Evolutionary conservation across 2,797 vertebrate species (phyloP).

Genomic region (Ctenopoma kingsleyae): DNA sequence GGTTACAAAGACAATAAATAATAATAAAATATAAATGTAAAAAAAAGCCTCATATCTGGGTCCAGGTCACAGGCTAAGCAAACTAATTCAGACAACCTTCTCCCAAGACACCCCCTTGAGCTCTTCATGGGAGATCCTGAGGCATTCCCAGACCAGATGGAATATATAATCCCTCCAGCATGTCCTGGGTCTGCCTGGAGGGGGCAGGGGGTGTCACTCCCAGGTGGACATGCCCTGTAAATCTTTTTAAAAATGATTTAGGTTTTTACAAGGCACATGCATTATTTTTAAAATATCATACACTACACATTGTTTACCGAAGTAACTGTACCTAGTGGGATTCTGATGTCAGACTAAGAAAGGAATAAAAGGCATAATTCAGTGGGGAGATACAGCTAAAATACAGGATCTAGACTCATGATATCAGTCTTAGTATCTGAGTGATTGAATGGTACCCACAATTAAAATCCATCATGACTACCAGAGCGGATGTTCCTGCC

Average conservation of each 20-base stretch:
- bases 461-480: slow-evolving; percentile 56
- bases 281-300: background rate
- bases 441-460: slow-evolving; percentile 28
- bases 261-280: background rate
- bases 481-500: slow-evolving; percentile 36
- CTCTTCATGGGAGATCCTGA: slow-evolving; percentile 12
- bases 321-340: too few relatives aligned
- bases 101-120: slow-evolving; percentile 30
- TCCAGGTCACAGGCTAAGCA: slow-evolving; percentile 20
- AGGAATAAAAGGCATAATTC: background rate
- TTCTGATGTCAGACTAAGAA: background rate
- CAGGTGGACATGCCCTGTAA: slow-evolving; percentile 1
- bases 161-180: slow-evolving; percentile 24
- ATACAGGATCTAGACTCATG: background rate
- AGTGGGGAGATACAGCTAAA: slow-evolving; percentile 1
- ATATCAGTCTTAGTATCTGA: slow-evolving; percentile 37
- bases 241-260: background rate
- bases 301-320: background rate
- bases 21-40: too few relatives aligned
- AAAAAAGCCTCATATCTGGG: slow-evolving; percentile 9
- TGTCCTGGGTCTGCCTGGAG: slow-evolving; percentile 11
- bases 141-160: slow-evolving; percentile 17
- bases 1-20: too few relatives aligned
- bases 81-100: background rate
- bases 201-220: background rate